Conservation (phyloP, 2,797 vertebrate species). For the Denticeps clupeoides region DNA sequence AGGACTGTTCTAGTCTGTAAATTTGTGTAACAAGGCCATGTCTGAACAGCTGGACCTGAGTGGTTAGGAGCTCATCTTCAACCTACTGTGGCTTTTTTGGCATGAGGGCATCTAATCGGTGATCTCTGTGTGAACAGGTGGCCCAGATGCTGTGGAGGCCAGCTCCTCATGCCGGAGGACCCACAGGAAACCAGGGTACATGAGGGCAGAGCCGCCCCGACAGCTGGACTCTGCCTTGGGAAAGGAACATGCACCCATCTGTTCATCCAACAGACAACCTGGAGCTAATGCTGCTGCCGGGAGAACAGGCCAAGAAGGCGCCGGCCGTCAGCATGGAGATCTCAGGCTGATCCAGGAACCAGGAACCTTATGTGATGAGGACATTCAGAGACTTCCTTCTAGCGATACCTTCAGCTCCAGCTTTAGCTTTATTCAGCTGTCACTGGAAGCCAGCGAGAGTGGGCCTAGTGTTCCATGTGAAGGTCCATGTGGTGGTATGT, state of each 20-base stretch:
- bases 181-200: conserved; percentile 63
- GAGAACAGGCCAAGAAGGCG: conserved; percentile 22
- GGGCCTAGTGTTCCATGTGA: conserved; percentile 12
- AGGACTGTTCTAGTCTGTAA: too few relatives aligned
- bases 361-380: too few relatives aligned
- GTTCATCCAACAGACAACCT: conserved; percentile 31
- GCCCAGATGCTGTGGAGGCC: conserved; percentile 37
- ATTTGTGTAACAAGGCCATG: too few relatives aligned
- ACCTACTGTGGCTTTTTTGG: neutral
- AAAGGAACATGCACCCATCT: conserved; percentile 18
- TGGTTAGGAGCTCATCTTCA: too few relatives aligned
- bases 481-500: neutral
- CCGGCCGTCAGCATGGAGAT: neutral
- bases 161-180: conserved; percentile 48
- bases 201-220: conserved; percentile 54
- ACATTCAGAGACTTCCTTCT: neutral
- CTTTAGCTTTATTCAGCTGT: conserved; percentile 83
- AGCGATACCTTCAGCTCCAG: conserved; percentile 61
- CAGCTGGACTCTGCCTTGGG: conserved; percentile 26
- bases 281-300: conserved; percentile 18
- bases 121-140: conserved; percentile 56
- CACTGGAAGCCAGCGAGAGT: conserved; percentile 42
- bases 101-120: conserved; percentile 38
- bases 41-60: conserved; percentile 5
- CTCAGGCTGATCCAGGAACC: too few relatives aligned